A percentile compares a stretch with the other conserved stretches of the same genome.
These are phyloP conservation scores for Biston stratarius DNA, from an alignment of 2,888 invertebrate genomes.

Conservation along the genomic window DNA sequence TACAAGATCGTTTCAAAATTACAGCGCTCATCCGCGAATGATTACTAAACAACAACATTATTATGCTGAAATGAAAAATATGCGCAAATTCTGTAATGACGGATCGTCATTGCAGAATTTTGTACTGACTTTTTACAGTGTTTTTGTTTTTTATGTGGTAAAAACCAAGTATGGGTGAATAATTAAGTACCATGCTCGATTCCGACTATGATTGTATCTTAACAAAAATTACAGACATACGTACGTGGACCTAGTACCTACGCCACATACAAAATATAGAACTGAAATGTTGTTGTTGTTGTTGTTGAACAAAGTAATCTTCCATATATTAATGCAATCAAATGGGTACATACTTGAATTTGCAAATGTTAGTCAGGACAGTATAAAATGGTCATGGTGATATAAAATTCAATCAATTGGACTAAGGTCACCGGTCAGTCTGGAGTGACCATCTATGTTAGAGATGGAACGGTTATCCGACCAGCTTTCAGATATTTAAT, in stretches of 20 bases:
- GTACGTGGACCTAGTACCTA: no score
- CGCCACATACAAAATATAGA: not conserved
- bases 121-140: no score
- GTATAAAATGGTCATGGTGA: slow-evolving; percentile 37
- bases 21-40: not conserved
- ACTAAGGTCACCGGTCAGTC: slow-evolving; percentile 17
- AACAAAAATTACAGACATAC: no score
- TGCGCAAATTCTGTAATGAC: no score
- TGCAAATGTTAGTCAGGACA: slow-evolving; percentile 25
- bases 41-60: not conserved
- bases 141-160: no score
- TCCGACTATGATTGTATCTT: no score
- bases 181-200: no score
- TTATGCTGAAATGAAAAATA: not conserved
- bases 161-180: no score
- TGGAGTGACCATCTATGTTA: slow-evolving; percentile 17
- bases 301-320: slow-evolving; percentile 15
- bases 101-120: no score
- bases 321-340: slow-evolving; percentile 20
- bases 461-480: not conserved
- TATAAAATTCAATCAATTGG: slow-evolving; percentile 40
- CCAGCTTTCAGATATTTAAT: not conserved
- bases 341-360: slow-evolving; percentile 16
- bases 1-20: not conserved
- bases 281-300: slow-evolving; percentile 1